These are phyloP conservation scores for Mustela erminea DNA, from an alignment of 2,797 vertebrate genomes.

Conservation along the genomic window DNA sequence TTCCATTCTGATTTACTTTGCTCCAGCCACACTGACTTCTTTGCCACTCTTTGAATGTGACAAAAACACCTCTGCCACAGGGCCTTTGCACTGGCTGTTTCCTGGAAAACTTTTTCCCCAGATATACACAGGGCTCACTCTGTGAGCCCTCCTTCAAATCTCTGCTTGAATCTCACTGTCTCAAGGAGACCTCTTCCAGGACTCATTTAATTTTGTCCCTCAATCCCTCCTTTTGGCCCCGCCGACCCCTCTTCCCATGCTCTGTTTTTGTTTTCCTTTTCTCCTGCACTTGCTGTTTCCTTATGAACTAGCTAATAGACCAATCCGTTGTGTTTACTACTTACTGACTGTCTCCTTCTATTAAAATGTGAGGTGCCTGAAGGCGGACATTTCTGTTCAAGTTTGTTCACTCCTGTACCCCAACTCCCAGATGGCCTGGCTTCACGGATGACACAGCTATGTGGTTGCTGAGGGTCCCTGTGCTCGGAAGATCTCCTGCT, in stretches of 20 bases:
- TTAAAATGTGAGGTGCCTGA: background rate
- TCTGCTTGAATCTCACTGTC: background rate
- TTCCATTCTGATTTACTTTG: background rate
- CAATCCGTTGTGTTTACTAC: background rate
- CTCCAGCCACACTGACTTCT: background rate
- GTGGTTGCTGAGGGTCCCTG: accelerated
- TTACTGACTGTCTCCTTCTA: background rate
- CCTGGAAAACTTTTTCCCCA: too few species aligned
- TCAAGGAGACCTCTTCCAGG: background rate
- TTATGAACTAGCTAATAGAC: background rate
- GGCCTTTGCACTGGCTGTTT: background rate
- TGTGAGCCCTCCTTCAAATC: background rate
- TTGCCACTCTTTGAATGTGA: background rate
- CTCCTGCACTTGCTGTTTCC: accelerated
- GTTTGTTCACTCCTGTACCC: accelerated
- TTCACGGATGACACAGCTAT: background rate
- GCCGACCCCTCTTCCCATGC: background rate
- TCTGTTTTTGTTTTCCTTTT: background rate
- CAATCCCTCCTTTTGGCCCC: background rate
- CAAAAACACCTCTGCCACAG: background rate
- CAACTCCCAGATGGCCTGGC: too few species aligned
- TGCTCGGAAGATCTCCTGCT: background rate
- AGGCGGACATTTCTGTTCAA: background rate
- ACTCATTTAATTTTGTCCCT: background rate
- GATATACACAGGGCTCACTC: background rate